phyloP scores from a whole-genome alignment of 2,888 invertebrate genomes.

The Andrena hattorfiana region DNA sequence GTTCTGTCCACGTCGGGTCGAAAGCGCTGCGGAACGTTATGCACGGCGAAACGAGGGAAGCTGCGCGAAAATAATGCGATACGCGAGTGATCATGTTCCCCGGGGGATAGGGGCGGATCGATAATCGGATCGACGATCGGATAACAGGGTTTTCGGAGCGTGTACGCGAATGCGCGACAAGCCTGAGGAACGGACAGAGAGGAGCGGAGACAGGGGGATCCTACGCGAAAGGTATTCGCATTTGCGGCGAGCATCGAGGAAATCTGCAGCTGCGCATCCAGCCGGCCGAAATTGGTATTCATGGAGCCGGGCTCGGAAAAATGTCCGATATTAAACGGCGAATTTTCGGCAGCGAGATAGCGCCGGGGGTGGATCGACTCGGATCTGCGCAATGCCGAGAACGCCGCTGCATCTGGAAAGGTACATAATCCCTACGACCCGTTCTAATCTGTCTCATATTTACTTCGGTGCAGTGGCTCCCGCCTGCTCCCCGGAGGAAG shows the following conservation, averaged over 20 bases:
- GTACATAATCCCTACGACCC: neutral
- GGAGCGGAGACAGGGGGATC: neutral
- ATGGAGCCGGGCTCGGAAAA: conserved; percentile 14
- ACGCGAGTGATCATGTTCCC: conserved; percentile 23
- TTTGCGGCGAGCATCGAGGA: neutral
- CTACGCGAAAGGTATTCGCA: conserved; percentile 3
- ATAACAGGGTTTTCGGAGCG: conserved; percentile 27
- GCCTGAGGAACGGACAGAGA: neutral
- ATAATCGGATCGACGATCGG: conserved; percentile 48
- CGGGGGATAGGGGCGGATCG: conserved; percentile 19
- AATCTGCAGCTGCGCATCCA: conserved; percentile 27
- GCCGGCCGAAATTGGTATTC: conserved; percentile 18
- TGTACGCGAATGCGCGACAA: conserved; percentile 29
- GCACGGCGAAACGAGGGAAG: neutral
- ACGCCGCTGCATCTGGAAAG: neutral
- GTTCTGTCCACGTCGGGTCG: neutral
- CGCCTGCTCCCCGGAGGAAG: neutral
- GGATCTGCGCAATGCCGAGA: neutral
- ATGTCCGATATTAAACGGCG: conserved; percentile 24
- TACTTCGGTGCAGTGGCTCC: neutral
- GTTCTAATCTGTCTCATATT: neutral
- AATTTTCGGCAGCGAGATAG: neutral
- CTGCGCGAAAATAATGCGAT: conserved; percentile 46
- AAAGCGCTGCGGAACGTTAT: neutral
- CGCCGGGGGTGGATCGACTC: neutral